These are phyloP conservation scores for Lasioglossum albipes DNA, from an alignment of 1,140 invertebrate genomes.

Conservation along the genomic window DNA sequence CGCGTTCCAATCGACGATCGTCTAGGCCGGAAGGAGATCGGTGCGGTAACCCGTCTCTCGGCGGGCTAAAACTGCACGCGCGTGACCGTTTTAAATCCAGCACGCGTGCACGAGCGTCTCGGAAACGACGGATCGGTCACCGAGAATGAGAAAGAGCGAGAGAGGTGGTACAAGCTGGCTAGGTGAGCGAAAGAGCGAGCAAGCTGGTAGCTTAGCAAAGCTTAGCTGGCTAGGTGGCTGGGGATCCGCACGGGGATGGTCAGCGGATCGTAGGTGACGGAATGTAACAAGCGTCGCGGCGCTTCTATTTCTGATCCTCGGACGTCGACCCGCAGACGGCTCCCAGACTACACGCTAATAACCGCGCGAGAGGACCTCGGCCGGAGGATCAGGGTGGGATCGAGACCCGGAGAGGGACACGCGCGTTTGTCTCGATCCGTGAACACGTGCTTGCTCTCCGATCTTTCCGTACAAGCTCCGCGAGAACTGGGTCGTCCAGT, in stretches of 20 bases:
- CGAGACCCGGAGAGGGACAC: background rate
- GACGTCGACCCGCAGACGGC: constrained; percentile 79
- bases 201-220: background rate
- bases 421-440: constrained; percentile 16
- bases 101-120: background rate
- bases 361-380: constrained; percentile 31
- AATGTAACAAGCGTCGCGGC: constrained; percentile 74
- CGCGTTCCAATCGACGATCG: background rate
- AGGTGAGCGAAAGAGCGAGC: no score
- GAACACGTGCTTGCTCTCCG: constrained; percentile 25
- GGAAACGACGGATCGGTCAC: background rate
- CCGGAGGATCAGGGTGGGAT: constrained; percentile 8
- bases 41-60: constrained; percentile 2
- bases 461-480: constrained; percentile 7
- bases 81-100: constrained; percentile 35
- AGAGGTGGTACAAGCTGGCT: background rate
- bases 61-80: constrained; percentile 56
- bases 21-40: constrained; percentile 8
- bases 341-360: constrained; percentile 76
- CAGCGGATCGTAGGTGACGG: constrained; percentile 71
- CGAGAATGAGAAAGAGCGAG: background rate
- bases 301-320: constrained; percentile 78
- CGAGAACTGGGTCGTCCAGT: constrained; percentile 32
- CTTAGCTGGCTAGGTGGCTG: background rate
- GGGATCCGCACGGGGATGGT: constrained; percentile 56